A percentile compares a stretch with the other conserved stretches of the same genome.
These are phyloP conservation scores for Pygoscelis adeliae DNA, from an alignment of 2,113 vertebrate species.

Conservation along the genomic window DNA sequence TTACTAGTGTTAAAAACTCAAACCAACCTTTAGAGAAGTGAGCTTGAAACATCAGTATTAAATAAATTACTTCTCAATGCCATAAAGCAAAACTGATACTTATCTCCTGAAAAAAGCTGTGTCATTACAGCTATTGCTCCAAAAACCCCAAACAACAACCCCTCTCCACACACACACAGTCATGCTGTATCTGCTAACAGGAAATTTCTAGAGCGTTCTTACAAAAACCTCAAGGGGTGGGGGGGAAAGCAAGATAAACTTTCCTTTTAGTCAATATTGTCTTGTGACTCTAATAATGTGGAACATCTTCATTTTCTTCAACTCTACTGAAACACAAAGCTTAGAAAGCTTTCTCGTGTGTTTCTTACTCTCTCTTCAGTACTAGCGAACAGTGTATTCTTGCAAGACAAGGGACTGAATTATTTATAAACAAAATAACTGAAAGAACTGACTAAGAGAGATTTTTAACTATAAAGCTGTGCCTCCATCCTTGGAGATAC, in stretches of 20 bases:
- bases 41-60: not conserved
- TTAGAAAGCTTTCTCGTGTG: not conserved
- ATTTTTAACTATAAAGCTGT: not conserved
- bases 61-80: not conserved
- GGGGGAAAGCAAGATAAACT: not conserved
- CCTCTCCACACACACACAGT: not conserved
- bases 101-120: not conserved
- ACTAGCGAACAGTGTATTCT: not conserved
- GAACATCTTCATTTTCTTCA: not conserved
- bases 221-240: accelerated
- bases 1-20: not conserved
- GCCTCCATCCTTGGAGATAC: not conserved
- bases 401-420: not conserved
- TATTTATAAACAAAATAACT: not conserved
- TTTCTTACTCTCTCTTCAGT: not conserved
- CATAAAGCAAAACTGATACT: not conserved
- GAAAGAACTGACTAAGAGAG: not conserved
- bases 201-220: not conserved
- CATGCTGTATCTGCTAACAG: not conserved
- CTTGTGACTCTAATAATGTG: not conserved
- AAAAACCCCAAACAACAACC: not conserved
- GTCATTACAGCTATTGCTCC: not conserved
- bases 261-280: not conserved
- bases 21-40: not conserved
- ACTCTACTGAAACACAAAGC: not conserved